Evolutionary conservation across 2,797 vertebrate genomes (phyloP).

Genomic region (Tinamus major): DNA sequence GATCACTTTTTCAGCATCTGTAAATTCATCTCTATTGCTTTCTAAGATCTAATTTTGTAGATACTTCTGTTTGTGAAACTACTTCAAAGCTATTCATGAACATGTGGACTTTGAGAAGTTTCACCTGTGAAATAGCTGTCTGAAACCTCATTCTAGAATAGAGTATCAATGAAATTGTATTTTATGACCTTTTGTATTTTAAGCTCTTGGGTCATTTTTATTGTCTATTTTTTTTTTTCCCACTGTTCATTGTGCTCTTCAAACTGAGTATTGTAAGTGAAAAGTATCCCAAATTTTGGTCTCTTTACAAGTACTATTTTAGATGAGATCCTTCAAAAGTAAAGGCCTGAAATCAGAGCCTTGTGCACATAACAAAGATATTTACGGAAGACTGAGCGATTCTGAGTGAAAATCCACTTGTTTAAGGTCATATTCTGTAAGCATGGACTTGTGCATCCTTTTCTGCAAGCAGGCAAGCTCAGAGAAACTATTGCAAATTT

Average conservation of each 20-base stretch:
- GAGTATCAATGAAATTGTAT: neutral
- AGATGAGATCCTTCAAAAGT: neutral
- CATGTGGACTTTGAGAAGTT: neutral
- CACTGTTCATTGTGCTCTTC: neutral
- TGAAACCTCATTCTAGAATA: neutral
- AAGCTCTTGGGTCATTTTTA: neutral
- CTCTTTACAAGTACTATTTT: neutral
- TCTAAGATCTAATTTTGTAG: neutral
- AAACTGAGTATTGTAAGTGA: neutral
- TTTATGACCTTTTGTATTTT: neutral
- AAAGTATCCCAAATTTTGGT: neutral
- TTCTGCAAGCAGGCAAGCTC: neutral
- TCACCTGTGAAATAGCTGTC: neutral
- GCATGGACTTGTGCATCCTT: neutral
- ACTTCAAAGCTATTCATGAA: neutral
- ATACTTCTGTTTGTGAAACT: neutral
- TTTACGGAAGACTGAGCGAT: neutral
- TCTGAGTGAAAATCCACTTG: neutral
- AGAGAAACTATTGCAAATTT: neutral
- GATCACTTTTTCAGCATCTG: neutral
- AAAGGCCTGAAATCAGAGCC: constrained; percentile 8
- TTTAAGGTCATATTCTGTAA: neutral
- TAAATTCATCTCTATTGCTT: neutral
- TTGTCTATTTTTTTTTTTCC: neutral
- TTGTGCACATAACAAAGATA: neutral